Base-by-base conservation (phyloP, 2,888 invertebrate species). In the Lithodes maja region DNA sequence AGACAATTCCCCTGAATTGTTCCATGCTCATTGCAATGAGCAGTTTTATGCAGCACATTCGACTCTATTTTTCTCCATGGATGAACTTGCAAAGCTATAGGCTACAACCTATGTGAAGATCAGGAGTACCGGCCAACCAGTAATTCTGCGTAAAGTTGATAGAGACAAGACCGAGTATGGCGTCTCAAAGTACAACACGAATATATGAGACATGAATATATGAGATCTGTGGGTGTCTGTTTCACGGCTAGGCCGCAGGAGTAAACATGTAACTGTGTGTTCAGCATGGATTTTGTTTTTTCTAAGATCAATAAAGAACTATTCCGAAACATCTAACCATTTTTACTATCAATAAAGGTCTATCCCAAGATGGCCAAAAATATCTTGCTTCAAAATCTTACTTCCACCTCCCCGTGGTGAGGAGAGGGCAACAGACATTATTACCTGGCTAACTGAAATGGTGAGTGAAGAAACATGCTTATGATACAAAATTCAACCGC, bases 21-120 rank as follows among this genome's bases (percentile, higher is more conserved):
- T 82, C 49, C 68, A 82, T 69, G 82, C 82, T 5, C 82, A 82
- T 82, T 82, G 55, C 82, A 68, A 68, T 68, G 69, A 61, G 12
- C 82, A 68, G 50, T 82, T 68, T 17, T 82, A 68, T 50, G 53
- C 12, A 82, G 68, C 82, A 68, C 82, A 68, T 68, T 68, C 68
- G 49, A 68, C 68, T 68, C 3, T 49, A 61, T 68, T 82, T 68
- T 17, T 82, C 82, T 82, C 68, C 82, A 68, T 7, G 80, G 54
- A 80, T 80, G 54, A 53, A 80, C 80, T 80, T 53, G 33, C 2
- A 12, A 80, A 55, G 69, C 68, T 82, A 33, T 68, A 82, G 69
- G 69, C 61, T 9, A 82, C 69, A 68, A 9, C 82, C 49, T 61
- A 82, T 15, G 17, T 82, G 82, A 82, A 82, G 69, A 61, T 68